Conservation (phyloP, 2,113 vertebrate species). For the Pluvianellus socialis region DNA sequence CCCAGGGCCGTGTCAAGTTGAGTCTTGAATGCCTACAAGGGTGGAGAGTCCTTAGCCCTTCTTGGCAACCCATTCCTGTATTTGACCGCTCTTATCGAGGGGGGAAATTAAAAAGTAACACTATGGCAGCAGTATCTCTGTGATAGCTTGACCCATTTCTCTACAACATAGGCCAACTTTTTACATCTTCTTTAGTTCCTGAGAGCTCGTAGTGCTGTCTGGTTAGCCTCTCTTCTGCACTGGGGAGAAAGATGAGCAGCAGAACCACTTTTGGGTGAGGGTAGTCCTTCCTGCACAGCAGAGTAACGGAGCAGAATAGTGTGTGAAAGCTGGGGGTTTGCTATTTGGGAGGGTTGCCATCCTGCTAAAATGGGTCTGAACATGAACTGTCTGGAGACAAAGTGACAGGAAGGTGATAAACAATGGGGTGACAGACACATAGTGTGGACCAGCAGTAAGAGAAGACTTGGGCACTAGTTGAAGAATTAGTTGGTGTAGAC, state of each 20-base stretch:
- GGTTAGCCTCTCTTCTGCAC: not conserved
- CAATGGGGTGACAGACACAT: rapidly evolving
- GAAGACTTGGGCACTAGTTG: not conserved
- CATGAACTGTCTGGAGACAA: not conserved
- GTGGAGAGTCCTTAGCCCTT: not conserved
- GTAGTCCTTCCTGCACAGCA: not conserved
- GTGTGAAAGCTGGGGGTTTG: not conserved
- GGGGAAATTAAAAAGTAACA: no score
- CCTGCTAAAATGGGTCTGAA: not conserved
- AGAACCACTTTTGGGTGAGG: not conserved
- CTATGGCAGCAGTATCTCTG: not conserved
- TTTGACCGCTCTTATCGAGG: not conserved
- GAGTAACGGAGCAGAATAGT: not conserved
- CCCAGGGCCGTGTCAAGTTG: not conserved
- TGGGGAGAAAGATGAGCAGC: not conserved
- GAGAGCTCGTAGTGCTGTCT: not conserved
- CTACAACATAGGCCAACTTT: not conserved
- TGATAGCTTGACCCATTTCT: not conserved
- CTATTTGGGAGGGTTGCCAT: not conserved
- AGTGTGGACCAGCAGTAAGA: not conserved
- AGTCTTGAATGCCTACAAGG: not conserved
- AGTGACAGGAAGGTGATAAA: not conserved
- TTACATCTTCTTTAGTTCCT: not conserved
- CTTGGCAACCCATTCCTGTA: not conserved
- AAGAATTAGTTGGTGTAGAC: not conserved